Conservation (phyloP, 2,888 invertebrate genomes). For the Tachystola acroxantha region DNA sequence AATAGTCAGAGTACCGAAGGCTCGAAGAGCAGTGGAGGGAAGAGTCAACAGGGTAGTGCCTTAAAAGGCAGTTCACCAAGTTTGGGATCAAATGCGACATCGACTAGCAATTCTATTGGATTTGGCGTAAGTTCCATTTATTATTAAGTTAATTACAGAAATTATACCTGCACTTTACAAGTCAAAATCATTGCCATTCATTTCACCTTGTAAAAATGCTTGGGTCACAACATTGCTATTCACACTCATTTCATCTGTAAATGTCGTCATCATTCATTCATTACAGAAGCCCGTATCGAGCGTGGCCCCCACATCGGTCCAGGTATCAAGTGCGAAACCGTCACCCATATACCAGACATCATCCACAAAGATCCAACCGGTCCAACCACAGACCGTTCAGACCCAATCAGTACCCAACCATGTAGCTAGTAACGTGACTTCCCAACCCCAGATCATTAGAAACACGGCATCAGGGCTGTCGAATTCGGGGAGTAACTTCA, state of each 20-base stretch:
- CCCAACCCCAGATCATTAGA: slow-evolving; percentile 74
- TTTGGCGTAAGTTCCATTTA: slow-evolving; percentile 63
- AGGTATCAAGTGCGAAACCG: slow-evolving; percentile 81
- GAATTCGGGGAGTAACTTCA: slow-evolving; percentile 66
- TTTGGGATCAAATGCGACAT: slow-evolving; percentile 52
- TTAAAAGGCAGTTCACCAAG: slow-evolving; percentile 65
- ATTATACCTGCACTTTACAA: not conserved
- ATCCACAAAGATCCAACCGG: slow-evolving; percentile 88
- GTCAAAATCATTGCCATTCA: not conserved
- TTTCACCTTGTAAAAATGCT: not conserved
- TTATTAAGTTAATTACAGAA: not conserved
- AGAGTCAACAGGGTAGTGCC: slow-evolving; percentile 43
- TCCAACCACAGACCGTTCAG: slow-evolving; percentile 85
- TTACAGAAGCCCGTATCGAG: slow-evolving; percentile 92
- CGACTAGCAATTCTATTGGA: slow-evolving; percentile 62
- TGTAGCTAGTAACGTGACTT: slow-evolving; percentile 64
- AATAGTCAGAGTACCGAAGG: slow-evolving; percentile 57
- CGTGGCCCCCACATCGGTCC: slow-evolving; percentile 88
- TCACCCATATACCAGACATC: slow-evolving; percentile 89
- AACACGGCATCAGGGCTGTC: slow-evolving; percentile 71
- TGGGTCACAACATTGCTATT: slow-evolving; percentile 15
- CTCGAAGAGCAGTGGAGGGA: slow-evolving; percentile 43
- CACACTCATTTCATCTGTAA: slow-evolving; percentile 52
- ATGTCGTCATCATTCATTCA: slow-evolving; percentile 67
- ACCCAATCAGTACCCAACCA: slow-evolving; percentile 66